phyloP scores from a whole-genome alignment of 2,888 invertebrate genomes.

The Odontocerum albicorne region DNA sequence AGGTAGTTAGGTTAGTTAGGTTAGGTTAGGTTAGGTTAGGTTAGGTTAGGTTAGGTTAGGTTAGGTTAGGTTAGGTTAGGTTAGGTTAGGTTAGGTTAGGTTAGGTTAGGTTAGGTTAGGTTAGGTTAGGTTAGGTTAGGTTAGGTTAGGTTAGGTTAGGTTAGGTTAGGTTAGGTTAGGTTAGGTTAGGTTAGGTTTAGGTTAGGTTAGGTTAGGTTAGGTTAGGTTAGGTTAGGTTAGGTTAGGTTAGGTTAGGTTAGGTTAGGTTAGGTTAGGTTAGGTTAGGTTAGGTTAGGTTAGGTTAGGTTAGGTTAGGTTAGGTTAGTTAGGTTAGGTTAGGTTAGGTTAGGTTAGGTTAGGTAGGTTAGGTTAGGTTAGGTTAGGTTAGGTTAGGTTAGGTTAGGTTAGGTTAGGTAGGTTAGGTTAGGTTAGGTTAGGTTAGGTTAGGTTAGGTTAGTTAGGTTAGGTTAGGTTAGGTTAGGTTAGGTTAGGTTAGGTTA shows the following conservation, averaged over 20 bases:
- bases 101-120: constrained; percentile 37
- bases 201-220: constrained; percentile 35
- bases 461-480: constrained; percentile 32
- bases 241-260: constrained; percentile 32
- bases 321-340: constrained; percentile 31
- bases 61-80: constrained; percentile 37
- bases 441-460: constrained; percentile 28
- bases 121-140: constrained; percentile 34
- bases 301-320: constrained; percentile 29
- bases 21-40: constrained; percentile 59
- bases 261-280: constrained; percentile 28
- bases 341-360: constrained; percentile 31
- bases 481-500: constrained; percentile 28
- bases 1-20: constrained; percentile 72
- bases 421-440: constrained; percentile 30
- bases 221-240: constrained; percentile 34
- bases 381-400: constrained; percentile 31
- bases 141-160: constrained; percentile 30
- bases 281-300: constrained; percentile 21
- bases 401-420: too few species aligned
- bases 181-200: too few species aligned
- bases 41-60: constrained; percentile 31
- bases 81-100: constrained; percentile 37
- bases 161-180: constrained; percentile 32
- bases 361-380: too few species aligned